Evolutionary conservation across 2,797 vertebrate species (phyloP).

Genomic region (Melanogrammus aeglefinus): DNA sequence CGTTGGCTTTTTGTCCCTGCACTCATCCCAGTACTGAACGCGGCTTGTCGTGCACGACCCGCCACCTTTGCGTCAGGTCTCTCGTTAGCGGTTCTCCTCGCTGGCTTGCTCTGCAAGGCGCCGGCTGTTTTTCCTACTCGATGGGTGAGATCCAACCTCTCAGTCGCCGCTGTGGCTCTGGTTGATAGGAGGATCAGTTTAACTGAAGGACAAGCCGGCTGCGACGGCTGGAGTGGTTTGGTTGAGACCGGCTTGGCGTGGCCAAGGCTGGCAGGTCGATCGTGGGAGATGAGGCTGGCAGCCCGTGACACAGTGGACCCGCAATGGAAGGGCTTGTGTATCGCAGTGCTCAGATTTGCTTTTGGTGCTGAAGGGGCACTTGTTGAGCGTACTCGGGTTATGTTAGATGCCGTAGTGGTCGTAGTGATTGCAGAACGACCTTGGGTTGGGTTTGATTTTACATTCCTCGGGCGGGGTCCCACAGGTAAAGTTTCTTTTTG

Average conservation of each 20-base stretch:
- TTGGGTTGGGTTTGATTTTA: neutral
- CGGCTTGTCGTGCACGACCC: slow-evolving; percentile 1
- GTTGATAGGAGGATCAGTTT: slow-evolving; percentile 15
- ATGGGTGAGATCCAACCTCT: neutral
- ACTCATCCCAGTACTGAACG: neutral
- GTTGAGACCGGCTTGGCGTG: slow-evolving; percentile 15
- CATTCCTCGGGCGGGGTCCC: slow-evolving; percentile 33
- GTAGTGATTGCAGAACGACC: neutral
- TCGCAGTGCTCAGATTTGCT: neutral
- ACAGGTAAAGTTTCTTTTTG: slow-evolving; percentile 58
- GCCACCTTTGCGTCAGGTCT: neutral
- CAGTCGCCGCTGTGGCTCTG: slow-evolving; percentile 11
- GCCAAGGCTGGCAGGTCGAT: slow-evolving; percentile 1
- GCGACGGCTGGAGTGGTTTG: slow-evolving; percentile 16
- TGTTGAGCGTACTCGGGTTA: slow-evolving; percentile 9
- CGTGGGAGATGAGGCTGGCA: slow-evolving; percentile 4
- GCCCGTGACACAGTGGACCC: neutral
- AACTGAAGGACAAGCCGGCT: neutral
- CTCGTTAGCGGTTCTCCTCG: neutral
- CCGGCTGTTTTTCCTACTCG: neutral
- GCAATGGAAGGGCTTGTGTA: slow-evolving; percentile 5
- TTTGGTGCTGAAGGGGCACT: slow-evolving; percentile 5
- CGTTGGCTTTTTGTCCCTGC: neutral
- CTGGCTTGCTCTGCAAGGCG: neutral
- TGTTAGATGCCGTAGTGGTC: neutral